phyloP scores from a whole-genome alignment of 2,797 vertebrate species.

The Urocyon cinereoargenteus region DNA sequence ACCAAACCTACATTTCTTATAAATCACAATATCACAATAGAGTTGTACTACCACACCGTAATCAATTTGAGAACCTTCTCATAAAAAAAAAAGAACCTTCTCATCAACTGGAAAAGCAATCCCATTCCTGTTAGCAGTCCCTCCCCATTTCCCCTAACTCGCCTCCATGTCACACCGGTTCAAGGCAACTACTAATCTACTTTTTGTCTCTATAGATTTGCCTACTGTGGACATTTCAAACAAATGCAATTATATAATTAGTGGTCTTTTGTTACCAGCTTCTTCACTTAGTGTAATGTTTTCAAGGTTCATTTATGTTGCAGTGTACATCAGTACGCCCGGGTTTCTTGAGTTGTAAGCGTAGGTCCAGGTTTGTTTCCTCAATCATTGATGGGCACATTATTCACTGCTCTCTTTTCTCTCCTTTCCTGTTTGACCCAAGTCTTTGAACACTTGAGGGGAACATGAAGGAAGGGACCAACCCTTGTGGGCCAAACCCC shows the following conservation, averaged over 20 bases:
- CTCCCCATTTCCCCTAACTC: not conserved
- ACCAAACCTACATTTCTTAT: not conserved
- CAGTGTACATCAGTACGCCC: rapidly evolving
- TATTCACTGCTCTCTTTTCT: not conserved
- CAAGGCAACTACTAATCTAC: not conserved
- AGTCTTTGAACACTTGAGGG: not conserved
- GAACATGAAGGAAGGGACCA: not conserved
- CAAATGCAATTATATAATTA: not conserved
- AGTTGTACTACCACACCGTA: not conserved
- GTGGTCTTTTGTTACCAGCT: not conserved
- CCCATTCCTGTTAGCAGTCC: not conserved
- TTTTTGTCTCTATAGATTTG: not conserved
- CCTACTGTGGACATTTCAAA: not conserved
- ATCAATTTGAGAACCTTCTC: not conserved
- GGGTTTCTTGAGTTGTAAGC: not conserved
- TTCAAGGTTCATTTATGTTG: not conserved
- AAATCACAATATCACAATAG: not conserved
- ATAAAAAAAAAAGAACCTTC: not conserved
- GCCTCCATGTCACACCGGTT: not conserved
- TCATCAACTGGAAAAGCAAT: not conserved
- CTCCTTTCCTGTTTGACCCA: not conserved
- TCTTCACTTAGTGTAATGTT: not conserved
- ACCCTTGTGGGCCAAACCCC: not conserved
- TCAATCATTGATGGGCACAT: not conserved
- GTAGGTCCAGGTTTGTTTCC: not conserved